phyloP scores from a whole-genome alignment of 2,113 vertebrate genomes.

The Sinocyclocheilus anshuiensis region DNA sequence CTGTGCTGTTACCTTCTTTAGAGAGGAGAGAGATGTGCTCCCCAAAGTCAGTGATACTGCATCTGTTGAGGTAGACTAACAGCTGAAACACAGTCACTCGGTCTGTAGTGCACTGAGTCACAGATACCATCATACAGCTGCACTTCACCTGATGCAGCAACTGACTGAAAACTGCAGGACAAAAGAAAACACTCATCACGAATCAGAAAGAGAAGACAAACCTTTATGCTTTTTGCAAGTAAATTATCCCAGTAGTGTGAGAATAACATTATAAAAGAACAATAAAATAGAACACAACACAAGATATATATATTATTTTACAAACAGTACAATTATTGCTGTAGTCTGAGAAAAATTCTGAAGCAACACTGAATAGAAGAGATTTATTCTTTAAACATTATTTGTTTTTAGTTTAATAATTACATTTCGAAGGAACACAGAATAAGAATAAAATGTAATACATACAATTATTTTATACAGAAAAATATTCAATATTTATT shows the following conservation, averaged over 20 bases:
- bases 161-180: constrained; percentile 76
- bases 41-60: constrained; percentile 80
- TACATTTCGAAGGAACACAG: too few species aligned
- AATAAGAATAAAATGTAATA: too few species aligned
- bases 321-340: too few species aligned
- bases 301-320: background rate
- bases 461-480: too few species aligned
- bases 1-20: constrained; percentile 82
- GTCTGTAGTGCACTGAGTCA: constrained; percentile 46
- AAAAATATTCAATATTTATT: too few species aligned
- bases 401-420: too few species aligned
- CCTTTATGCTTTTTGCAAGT: background rate
- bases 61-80: constrained; percentile 81
- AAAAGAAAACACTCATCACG: background rate
- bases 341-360: too few species aligned
- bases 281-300: background rate
- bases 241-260: background rate
- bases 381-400: too few species aligned
- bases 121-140: constrained; percentile 71
- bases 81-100: constrained; percentile 89
- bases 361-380: too few species aligned
- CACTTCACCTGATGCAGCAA: constrained; percentile 84
- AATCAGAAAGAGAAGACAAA: background rate
- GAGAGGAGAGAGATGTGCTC: constrained; percentile 84
- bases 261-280: background rate